Evolutionary conservation across 2,888 invertebrate genomes (phyloP), one percentile per base, ranked within the genome.

Genomic region (Lissocephala sabroskyi): DNA sequence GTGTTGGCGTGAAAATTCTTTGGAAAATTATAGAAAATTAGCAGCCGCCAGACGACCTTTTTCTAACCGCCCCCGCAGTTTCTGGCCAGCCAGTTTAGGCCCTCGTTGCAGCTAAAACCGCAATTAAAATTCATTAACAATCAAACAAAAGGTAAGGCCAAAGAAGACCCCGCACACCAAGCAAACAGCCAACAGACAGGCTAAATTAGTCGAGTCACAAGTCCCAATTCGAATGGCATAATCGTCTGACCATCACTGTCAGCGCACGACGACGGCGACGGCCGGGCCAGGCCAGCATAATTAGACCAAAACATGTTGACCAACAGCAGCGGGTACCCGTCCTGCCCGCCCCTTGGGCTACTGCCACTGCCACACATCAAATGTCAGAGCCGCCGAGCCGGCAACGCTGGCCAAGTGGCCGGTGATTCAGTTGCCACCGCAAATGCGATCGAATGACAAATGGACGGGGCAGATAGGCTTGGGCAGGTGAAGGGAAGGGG

Each of bases 1-100:
- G 75, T 70, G 78, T 70, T 74, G 78, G 75, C 78, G 68, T 70
- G 78, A 77, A 77, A 70, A 77, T 70, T 77, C 75, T 68, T 56
- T 60, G 37, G 57, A 49, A n/a, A 46, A 52, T 56, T 35, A 49
- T 10, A 58, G 49, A 52, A 63, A 67, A 71, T 66, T 66, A 62
- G 67, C 37, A 51, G 48, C 46, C 48, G 56, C 28, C 56, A 17
- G 23, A 23, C 49, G 49, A 56, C 48, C 62, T 49, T 45, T 49
- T 33, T 41, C 40, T n/a, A 41, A 13, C 23, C 23, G 7, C 7
- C n/a, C n/a, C 7, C 3, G 23, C 23, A 23, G 3, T 23, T 23
- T 23, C 14, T 17, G 17, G 16, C 17, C 10, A 35, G 6, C 9
- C 35, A 43, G 10, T 30, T 30, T 30, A 7, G 30, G 7, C 14